Base-by-base conservation (phyloP, 2,113 vertebrate species). In the Hemibagrus wyckioides region DNA sequence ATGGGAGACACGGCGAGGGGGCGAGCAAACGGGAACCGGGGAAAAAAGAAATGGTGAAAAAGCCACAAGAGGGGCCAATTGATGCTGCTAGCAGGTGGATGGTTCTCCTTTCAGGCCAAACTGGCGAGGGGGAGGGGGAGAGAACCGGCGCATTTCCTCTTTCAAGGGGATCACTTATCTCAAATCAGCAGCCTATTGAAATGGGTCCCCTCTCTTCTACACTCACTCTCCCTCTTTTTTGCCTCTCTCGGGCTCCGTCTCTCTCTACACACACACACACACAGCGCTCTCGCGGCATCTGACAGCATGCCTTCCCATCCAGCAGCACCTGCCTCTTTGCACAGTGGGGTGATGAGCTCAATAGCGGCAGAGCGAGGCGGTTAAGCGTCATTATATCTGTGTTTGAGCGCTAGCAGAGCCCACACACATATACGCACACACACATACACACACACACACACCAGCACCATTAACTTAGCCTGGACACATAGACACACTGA, bases 91-190 rank as follows among this genome's bases (percentile, higher is more conserved):
- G 92, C 92, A 92, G 92, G 92, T 92, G 92, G 92, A 91, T 90
- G 89, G 80, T 86, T 88, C 86, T 89, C 88, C 88, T 91, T 92
- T 92, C 92, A 92, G 87, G 86, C 88, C 80, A 80, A 84, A 89
- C 91, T 88, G 75, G 86, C 57, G 84, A 85, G 77, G 71, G 65
- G 77, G 69, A 57, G 61, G 63, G 65, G 28, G 77, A 61, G 63
- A 76, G 85, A 75, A 56, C 63, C 83, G n/a, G 65, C 90, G 88
- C 90, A 87, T 92, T 92, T 91, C 92, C 90, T 91, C 91, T 91
- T 91, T 90, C 91, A 91, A 92, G 91, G 88, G 88, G 90, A 92
- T 89, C 92, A 92, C 90, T 92, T 92, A 92, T 91, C 92, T 89
- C 88, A 92, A 92, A 92, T 91, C 92, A 92, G 90, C 83, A 63